These are phyloP conservation scores for Anthopleura sola DNA, from an alignment of 64 coral and sea anemone species.

Conservation along the genomic window DNA sequence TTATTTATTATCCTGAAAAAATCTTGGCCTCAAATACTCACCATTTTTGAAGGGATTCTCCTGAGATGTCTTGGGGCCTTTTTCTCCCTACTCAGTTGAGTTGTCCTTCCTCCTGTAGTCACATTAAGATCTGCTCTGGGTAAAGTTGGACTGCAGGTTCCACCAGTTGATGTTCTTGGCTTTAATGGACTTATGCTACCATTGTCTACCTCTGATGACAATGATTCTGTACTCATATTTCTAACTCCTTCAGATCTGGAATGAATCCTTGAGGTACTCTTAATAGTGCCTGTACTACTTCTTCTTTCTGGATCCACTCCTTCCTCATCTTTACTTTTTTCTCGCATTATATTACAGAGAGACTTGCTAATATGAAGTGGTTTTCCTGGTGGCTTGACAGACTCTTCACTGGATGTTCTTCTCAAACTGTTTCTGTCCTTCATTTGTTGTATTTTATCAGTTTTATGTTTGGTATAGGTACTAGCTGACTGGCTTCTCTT, in stretches of 20 bases:
- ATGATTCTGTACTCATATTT: neutral
- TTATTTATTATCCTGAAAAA: neutral
- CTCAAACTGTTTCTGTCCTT: neutral
- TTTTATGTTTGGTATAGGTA: neutral
- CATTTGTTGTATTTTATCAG: neutral
- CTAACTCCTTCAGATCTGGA: neutral
- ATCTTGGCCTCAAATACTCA: neutral
- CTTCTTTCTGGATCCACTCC: neutral
- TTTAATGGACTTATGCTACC: neutral
- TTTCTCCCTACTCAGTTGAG: neutral
- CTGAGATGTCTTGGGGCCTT: neutral
- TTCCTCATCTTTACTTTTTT: neutral
- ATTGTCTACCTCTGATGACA: neutral
- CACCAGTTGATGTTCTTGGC: neutral
- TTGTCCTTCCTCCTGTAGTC: neutral
- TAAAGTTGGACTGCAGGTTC: neutral
- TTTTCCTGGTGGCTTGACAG: neutral
- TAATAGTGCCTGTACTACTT: neutral
- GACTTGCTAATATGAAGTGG: neutral
- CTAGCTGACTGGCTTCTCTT: neutral
- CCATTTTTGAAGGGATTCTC: slow-evolving; percentile 3
- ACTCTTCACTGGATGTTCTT: neutral
- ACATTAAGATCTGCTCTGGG: neutral
- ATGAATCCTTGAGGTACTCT: neutral
- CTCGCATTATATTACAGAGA: neutral